These are phyloP conservation scores for Benthosema pterotum DNA, from an alignment of 2,797 vertebrate species.

Conservation along the genomic window DNA sequence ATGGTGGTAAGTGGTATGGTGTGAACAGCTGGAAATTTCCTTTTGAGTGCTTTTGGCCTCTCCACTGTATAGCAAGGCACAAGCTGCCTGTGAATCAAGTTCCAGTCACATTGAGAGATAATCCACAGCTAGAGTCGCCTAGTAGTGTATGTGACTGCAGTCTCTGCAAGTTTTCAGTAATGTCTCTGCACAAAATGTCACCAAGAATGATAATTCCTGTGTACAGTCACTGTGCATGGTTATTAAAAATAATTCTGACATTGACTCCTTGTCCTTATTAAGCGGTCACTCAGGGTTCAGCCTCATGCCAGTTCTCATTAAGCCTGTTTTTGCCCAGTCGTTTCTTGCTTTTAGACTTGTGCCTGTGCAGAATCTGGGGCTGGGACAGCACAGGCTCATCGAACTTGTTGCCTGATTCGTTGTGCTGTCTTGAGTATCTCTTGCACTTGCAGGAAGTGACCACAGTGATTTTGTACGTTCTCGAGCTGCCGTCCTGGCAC, in stretches of 20 bases:
- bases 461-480: conserved; percentile 94
- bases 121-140: conserved; percentile 54
- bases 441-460: conserved; percentile 97
- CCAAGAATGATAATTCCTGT: conserved; percentile 21
- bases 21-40: conserved; percentile 32
- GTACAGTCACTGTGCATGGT: neutral
- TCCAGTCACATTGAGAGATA: conserved; percentile 54
- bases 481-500: conserved; percentile 91
- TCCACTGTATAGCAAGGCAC: conserved; percentile 36
- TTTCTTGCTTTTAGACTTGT: conserved; percentile 88
- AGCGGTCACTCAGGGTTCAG: conserved; percentile 78
- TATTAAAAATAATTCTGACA: neutral
- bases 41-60: conserved; percentile 26
- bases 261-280: neutral
- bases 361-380: conserved; percentile 78
- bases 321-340: conserved; percentile 85
- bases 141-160: conserved; percentile 7
- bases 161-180: neutral
- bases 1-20: too few relatives aligned
- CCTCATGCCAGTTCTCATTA: conserved; percentile 80
- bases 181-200: conserved; percentile 29
- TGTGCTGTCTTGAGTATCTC: conserved; percentile 92
- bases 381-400: conserved; percentile 81
- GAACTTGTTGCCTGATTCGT: conserved; percentile 91
- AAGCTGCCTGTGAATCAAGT: conserved; percentile 51